Evolutionary conservation across 30 jellyfish, hydroid and myxozoan genomes (phyloP), one percentile per base, ranked within the genome.

Genomic region (Pelagia noctiluca): DNA sequence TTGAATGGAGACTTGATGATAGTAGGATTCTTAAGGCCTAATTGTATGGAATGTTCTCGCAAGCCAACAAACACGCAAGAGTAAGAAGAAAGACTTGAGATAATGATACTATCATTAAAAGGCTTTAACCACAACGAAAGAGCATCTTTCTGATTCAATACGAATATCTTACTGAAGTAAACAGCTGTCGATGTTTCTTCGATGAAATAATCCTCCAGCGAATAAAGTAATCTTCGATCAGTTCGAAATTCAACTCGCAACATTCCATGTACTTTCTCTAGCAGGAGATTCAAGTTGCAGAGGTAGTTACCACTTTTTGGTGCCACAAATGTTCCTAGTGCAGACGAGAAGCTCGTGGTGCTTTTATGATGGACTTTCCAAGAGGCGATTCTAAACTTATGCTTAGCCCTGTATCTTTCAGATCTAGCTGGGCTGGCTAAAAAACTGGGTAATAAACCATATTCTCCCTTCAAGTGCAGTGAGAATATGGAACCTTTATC

Each of bases 341-440:
- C 87, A 5, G 36, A 31, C 11, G 96, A 85, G 53, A 85, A 85
- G 61, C 89, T 53, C 13, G 86, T 75, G 67, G 22, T 42, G 35
- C 89, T 85, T 23, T 75, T 79, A 19, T 85, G 88, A 73, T 63
- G 52, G 16, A 48, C 47, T 37, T 53, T 85, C 96, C 96, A 85
- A 2, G 68, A 36, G 64, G 50, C 50, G 19, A 62, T 63, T 35
- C 52, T 32, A 60, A 30, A 42, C 32, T 22, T 54, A 24, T 52
- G 54, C 42, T 68, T 82, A n/a, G 16, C 68, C 18, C 4, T 26
- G 34, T 49, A 16, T 11, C 70, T 35, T 28, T 50, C 83, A 23
- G 74, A 63, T n/a, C 13, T 36, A n/a, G 50, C 71, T 0, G 92
- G 80, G 33, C 85, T 73, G 0, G 92, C 92, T 1, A 82, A 71